phyloP scores from a whole-genome alignment of 2,113 vertebrate genomes.

The Amphiprion ocellaris region DNA sequence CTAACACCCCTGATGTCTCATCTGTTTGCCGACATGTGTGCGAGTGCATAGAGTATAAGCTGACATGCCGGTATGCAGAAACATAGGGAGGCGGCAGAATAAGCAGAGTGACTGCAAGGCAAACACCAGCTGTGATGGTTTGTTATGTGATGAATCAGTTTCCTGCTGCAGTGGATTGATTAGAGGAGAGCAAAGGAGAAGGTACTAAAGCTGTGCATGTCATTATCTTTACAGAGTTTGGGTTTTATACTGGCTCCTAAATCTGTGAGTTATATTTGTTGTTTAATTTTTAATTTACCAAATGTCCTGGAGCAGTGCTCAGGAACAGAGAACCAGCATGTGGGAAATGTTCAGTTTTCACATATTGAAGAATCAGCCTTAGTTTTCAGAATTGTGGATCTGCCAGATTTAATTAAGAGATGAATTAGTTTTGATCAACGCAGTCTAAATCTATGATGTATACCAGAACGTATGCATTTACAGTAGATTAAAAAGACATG shows the following conservation, averaged over 20 bases:
- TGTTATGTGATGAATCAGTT: conserved; percentile 26
- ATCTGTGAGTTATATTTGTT: not conserved
- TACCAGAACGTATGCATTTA: no score
- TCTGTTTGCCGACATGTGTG: conserved; percentile 44
- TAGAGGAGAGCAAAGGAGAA: not conserved
- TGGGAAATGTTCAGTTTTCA: conserved; percentile 3
- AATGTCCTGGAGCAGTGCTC: not conserved
- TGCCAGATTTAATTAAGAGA: conserved; percentile 7
- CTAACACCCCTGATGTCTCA: conserved; percentile 22
- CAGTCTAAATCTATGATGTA: no score
- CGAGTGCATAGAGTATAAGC: conserved; percentile 15
- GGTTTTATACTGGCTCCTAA: not conserved
- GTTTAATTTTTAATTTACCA: not conserved
- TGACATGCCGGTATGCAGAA: conserved; percentile 44
- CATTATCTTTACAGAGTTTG: not conserved
- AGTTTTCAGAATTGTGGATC: not conserved
- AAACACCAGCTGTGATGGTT: conserved; percentile 53
- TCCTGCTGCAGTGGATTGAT: not conserved
- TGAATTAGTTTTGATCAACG: not conserved
- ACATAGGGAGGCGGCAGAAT: conserved; percentile 34
- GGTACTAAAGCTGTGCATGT: no score
- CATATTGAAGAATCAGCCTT: conserved; percentile 1
- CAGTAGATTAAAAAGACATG: no score
- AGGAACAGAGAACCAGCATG: not conserved
- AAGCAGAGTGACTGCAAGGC: conserved; percentile 37